Conservation (phyloP, 2,888 invertebrate genomes). For the Sinodicranocentrus sp. region DNA sequence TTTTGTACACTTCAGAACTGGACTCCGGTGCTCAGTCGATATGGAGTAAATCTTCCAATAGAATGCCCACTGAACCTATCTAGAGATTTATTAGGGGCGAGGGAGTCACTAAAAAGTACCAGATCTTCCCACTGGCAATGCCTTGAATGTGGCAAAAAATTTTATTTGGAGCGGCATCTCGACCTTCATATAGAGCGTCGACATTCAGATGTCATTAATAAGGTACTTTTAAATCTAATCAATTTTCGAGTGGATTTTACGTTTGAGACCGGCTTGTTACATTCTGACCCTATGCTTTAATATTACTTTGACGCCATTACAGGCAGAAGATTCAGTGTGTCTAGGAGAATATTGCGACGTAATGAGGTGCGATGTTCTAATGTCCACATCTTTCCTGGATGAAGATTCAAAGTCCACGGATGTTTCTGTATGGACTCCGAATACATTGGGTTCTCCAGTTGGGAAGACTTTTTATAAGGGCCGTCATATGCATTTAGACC, state of each 20-base stretch:
- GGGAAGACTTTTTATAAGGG: slow-evolving; percentile 47
- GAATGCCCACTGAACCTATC: slow-evolving; percentile 94
- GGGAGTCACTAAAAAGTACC: slow-evolving; percentile 91
- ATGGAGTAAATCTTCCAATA: slow-evolving; percentile 90
- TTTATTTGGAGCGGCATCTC: slow-evolving; percentile 91
- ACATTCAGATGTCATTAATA: slow-evolving; percentile 90
- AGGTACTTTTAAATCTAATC: slow-evolving; percentile 80
- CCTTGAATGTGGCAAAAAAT: slow-evolving; percentile 93
- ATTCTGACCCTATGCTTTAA: too few species aligned
- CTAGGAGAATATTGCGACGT: slow-evolving; percentile 97
- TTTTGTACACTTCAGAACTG: slow-evolving; percentile 83
- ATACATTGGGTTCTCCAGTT: slow-evolving; percentile 42
- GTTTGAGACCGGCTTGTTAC: too few species aligned
- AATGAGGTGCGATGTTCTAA: slow-evolving; percentile 94
- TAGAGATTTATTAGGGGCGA: slow-evolving; percentile 92
- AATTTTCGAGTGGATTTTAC: slow-evolving; percentile 33
- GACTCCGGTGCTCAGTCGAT: slow-evolving; percentile 92
- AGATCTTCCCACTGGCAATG: slow-evolving; percentile 94
- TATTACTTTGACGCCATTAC: slow-evolving; percentile 57
- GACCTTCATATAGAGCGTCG: slow-evolving; percentile 94
- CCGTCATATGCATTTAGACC: slow-evolving; percentile 55
- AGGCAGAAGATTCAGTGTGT: slow-evolving; percentile 96
- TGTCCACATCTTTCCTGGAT: slow-evolving; percentile 79
- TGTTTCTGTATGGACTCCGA: slow-evolving; percentile 76
- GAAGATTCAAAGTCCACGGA: slow-evolving; percentile 76